Evolutionary conservation across 1,140 invertebrate genomes (phyloP), one percentile per base, ranked within the genome.

Genomic region (Zaprionus camerounensis): DNA sequence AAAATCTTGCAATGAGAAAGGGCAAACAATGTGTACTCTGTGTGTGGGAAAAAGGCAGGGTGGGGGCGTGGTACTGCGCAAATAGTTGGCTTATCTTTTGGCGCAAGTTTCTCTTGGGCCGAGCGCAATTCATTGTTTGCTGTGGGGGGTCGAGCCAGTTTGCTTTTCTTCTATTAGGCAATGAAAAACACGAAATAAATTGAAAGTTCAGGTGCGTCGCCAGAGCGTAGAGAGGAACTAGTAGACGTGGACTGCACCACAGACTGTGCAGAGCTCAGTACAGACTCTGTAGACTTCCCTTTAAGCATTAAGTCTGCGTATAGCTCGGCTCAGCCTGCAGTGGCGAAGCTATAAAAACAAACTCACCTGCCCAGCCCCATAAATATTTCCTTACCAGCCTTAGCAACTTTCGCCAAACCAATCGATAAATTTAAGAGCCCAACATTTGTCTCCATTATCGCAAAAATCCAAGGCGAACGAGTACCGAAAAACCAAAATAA

Each of bases 391-490:
- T 69, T 63, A 71, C 58, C 82, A 71, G 74, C 85, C 81, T 85
- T 75, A 57, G 49, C 57, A 51, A 49, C 6, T 31, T 34, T 26
- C 44, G 24, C 34, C 49, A 58, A 73, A 69, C 74, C 84, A 88
- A 88, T 88, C 84, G 85, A 88, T 88, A 88, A 88, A 90, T 90
- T 88, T 84, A 88, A 88, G 85, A 90, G 78, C 85, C 77, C 85
- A 81, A 90, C 85, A 88, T 88, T 88, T 90, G 84, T 84, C 85
- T 88, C 85, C 81, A 88, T 88, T 90, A 90, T 88, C 84, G 81
- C 78, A 81, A 81, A 90, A 90, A 90, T 90, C 85, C 78, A 87
- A 84, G 75, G 81, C 78, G 78, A 88, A 81, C 80, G 71, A 81
- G 51, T 69, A 44, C 53, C 34, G 36, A 24, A 31, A 51, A 73